Evolutionary conservation across 1,140 invertebrate species (phyloP), one percentile per base, ranked within the genome.

Genomic region (Acromyrmex charruanus): DNA sequence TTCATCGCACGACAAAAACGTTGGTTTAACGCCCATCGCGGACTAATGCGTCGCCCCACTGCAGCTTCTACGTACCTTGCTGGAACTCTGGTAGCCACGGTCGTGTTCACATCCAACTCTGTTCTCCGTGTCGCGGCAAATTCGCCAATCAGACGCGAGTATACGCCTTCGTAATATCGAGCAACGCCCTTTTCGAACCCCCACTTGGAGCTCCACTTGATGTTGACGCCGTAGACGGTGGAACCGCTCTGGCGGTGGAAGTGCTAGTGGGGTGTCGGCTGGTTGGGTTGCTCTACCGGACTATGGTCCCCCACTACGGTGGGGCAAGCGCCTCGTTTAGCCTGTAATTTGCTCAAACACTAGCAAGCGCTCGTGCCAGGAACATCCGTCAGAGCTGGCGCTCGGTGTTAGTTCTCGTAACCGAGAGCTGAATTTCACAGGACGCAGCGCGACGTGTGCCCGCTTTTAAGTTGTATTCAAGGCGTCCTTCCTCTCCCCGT

Each of bases 261-360:
- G 2, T 44, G 80, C 0, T 81, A 90, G 89, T 88, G 80, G 88
- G 88, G 69, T 18, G 39, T 44, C 9, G 39, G 2, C 9, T 25
- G 16, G 18, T 44, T 16, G 53, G 21, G 16, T 10, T 31, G 77
- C 4, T 25, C 18, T n/a, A 58, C 28, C 61, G n/a, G 28, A 53
- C n/a, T n/a, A 10, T 18, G 10, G 16, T 18, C 89, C 93, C 93
- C 93, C 88, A 84, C 90, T 59, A 85, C 79, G 66, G 44, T 5
- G 58, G 31, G 84, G 68, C 21, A 87, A 89, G 91, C 89, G 91
- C 55, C 92, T 90, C 93, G 93, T 95, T 95, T 95, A 95, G 94
- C 91, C 91, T 92, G 94, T 94, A 94, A 95, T 95, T 94, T 95
- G 94, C 94, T 95, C 95, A 95, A 95, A 95, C 93, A 95, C 94